Evolutionary conservation across 2,888 invertebrate genomes (phyloP), one percentile per base, ranked within the genome.

Genomic region (Anticlea derivata): DNA sequence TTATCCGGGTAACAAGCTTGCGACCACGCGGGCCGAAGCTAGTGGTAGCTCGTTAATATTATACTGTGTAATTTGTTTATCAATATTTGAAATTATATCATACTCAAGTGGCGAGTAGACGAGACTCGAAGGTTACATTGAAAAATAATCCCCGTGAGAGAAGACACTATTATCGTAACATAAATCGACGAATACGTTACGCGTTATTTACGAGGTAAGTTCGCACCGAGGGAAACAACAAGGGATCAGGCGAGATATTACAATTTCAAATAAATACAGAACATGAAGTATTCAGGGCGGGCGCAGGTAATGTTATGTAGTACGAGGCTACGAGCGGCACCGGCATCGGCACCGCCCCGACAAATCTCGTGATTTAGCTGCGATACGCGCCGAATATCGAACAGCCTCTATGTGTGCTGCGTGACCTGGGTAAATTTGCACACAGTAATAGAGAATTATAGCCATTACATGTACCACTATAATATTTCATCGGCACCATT

Each of bases 321-420:
- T 82, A 82, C 70, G 78, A 77, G 43, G 40, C 46, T 46, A 51
- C 46, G 46, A 51, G 46, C 51, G 46, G 73, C 48, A 41, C 41
- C 48, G 47, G n/a, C n/a, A n/a, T n/a, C 79, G 77, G 80, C 78
- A 76, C 78, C 78, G 81, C 77, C 79, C 86, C 86, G 86, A 87
- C 87, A 89, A 89, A 90, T 89, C 86, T 87, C 83, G 83, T 87
- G 89, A 90, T 88, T 90, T 89, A 88, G 83, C 80, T 78, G 80
- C 84, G 80, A 85, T 83, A 85, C 89, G 86, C 80, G 79, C 77
- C 83, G 86, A 86, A 89, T 88, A 87, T 86, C 85, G 81, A 86
- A 76, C 75, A 80, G 79, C 78, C 74, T 75, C 74, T 80, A 78
- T 81, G 80, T 83, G 80, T 79, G 78, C 78, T 84, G 80, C 87